Conservation (phyloP, 2,797 vertebrate genomes). For the Buceros bicornis region DNA sequence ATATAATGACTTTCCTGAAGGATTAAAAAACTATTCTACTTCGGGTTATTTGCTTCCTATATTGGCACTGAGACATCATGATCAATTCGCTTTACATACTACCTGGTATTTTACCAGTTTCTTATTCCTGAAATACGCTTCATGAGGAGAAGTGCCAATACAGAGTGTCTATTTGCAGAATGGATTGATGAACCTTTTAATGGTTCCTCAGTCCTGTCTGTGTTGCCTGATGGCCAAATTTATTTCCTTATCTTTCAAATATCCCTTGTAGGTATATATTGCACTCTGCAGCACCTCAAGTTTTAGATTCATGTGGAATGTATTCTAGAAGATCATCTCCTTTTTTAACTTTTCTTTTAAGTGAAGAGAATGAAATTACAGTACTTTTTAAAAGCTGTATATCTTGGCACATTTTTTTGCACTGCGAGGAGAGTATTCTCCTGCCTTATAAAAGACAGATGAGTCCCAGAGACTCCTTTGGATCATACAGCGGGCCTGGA, state of each 20-base stretch:
- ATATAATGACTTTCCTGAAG: background rate
- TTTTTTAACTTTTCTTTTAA: background rate
- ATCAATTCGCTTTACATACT: constrained; percentile 45
- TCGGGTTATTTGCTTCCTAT: constrained; percentile 1
- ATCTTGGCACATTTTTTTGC: background rate
- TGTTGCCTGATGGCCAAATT: background rate
- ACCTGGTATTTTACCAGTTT: constrained; percentile 13
- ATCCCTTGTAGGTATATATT: background rate
- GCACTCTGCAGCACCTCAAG: background rate
- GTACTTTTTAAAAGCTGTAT: background rate
- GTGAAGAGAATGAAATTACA: background rate
- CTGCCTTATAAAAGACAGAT: background rate
- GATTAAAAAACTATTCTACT: constrained; percentile 2
- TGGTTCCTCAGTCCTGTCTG: background rate
- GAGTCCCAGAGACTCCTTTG: background rate
- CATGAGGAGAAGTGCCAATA: constrained; percentile 20
- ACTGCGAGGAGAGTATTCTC: background rate
- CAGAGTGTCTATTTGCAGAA: background rate
- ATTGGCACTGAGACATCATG: background rate
- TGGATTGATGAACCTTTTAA: constrained; percentile 20
- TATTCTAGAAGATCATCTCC: background rate
- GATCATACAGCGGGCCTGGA: background rate
- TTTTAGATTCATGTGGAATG: background rate
- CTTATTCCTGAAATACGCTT: constrained; percentile 38
- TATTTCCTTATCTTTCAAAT: constrained; percentile 16